phyloP scores from a whole-genome alignment of 23 tunicate species.

The Phallusia fumigata region DNA sequence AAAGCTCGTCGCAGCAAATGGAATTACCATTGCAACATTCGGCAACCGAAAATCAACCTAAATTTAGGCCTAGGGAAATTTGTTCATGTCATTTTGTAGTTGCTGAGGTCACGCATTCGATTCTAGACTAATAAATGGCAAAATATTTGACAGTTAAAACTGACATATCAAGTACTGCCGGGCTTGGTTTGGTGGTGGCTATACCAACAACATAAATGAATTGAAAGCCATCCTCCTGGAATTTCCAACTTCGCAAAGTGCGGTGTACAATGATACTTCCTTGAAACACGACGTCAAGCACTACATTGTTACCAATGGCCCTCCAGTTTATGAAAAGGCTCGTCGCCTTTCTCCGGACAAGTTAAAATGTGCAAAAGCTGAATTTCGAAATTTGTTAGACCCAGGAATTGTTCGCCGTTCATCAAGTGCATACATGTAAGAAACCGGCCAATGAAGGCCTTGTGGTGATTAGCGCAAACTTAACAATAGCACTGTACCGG shows the following conservation, averaged over 20 bases:
- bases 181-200: not conserved
- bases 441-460: conserved; percentile 16
- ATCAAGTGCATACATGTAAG: conserved; percentile 9
- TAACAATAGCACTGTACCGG: conserved; percentile 18
- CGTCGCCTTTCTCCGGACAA: conserved; percentile 31
- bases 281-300: conserved; percentile 25
- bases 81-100: conserved; percentile 8
- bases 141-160: not conserved
- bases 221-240: not conserved
- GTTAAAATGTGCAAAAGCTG: not conserved
- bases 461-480: conserved; percentile 33
- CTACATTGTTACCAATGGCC: conserved; percentile 17
- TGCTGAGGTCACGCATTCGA: not conserved
- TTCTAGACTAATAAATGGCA: conserved; percentile 13
- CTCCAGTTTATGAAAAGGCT: conserved; percentile 25
- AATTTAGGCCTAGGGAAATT: not conserved
- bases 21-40: conserved; percentile 17
- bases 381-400: not conserved
- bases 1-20: conserved; percentile 21
- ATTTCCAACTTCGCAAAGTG: not conserved
- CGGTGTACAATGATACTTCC: not conserved
- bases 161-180: not conserved
- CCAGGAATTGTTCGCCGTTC: no score
- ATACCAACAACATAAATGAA: not conserved
- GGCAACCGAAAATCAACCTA: conserved; percentile 18